Conservation (phyloP, 2,113 vertebrate genomes). For the Mormoops blainvillei region DNA sequence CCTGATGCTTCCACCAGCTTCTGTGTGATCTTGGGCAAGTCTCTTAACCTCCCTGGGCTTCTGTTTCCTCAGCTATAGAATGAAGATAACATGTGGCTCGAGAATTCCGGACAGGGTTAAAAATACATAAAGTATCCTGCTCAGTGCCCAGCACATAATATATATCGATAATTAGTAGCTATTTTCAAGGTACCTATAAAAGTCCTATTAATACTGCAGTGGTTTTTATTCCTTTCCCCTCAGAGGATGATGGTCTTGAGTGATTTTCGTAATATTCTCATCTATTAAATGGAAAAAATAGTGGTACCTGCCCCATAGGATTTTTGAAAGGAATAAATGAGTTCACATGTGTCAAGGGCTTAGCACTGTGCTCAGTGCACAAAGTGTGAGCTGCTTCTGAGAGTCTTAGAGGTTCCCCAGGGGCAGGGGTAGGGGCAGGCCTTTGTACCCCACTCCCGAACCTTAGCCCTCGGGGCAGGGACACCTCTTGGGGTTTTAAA, state of each 20-base stretch:
- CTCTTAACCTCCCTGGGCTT: slow-evolving; percentile 1
- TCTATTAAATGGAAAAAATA: not conserved
- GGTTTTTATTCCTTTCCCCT: not conserved
- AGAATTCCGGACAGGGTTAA: not conserved
- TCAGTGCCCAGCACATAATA: not conserved
- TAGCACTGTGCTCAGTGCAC: too few relatives aligned
- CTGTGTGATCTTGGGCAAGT: not conserved
- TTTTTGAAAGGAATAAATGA: not conserved
- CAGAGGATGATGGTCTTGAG: not conserved
- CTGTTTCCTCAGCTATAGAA: not conserved
- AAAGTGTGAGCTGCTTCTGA: not conserved
- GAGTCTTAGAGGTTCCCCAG: not conserved
- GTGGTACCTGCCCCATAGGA: not conserved
- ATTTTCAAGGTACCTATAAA: not conserved
- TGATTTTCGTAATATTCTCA: not conserved
- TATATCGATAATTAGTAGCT: not conserved
- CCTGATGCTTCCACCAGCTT: not conserved
- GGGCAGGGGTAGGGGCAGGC: not conserved
- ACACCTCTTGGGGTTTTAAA: not conserved
- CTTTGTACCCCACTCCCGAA: too few relatives aligned
- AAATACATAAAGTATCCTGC: not conserved
- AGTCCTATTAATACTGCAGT: not conserved
- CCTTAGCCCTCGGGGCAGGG: not conserved
- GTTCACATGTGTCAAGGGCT: not conserved
- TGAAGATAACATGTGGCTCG: not conserved